Percentiles rank a stretch among this genome's conserved stretches.
These are phyloP conservation scores for Tetranychus truncatus DNA, from an alignment of 2,888 invertebrate genomes.

Conservation along the genomic window DNA sequence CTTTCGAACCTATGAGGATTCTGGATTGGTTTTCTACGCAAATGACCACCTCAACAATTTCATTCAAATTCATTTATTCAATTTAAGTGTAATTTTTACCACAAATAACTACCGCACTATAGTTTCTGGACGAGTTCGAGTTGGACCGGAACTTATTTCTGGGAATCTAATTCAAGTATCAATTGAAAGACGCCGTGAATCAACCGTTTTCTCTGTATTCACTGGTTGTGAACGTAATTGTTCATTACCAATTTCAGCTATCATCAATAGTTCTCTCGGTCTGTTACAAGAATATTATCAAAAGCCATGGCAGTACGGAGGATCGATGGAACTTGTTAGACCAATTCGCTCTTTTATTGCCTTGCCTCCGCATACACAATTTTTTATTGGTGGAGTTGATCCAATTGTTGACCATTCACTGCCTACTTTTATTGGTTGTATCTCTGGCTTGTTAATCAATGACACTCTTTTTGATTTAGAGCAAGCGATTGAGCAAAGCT, in stretches of 20 bases:
- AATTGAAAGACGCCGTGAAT: constrained; percentile 49
- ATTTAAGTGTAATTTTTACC: constrained; percentile 55
- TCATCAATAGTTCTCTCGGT: constrained; percentile 48
- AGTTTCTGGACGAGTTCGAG: constrained; percentile 53
- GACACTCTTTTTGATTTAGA: constrained; percentile 36
- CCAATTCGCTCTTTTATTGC: constrained; percentile 65
- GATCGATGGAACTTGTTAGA: constrained; percentile 53
- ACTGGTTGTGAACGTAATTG: constrained; percentile 38
- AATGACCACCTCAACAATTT: constrained; percentile 86
- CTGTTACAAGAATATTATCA: constrained; percentile 58
- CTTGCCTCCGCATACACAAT: constrained; percentile 16
- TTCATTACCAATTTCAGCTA: constrained; percentile 35
- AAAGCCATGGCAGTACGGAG: constrained; percentile 50
- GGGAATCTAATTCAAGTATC: constrained; percentile 72
- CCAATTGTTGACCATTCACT: constrained; percentile 47
- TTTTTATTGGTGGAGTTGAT: constrained; percentile 52
- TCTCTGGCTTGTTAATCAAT: constrained; percentile 67
- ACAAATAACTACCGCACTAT: constrained; percentile 46
- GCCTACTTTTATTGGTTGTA: constrained; percentile 64
- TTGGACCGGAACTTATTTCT: constrained; percentile 33
- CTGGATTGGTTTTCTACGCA: constrained; percentile 60
- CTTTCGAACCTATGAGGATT: constrained; percentile 63
- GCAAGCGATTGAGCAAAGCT: background rate
- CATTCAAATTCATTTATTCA: constrained; percentile 55
- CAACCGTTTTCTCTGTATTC: constrained; percentile 62